These are phyloP conservation scores for Quadroppia sp. DNA, from an alignment of 2,888 invertebrate species.

Conservation along the genomic window DNA sequence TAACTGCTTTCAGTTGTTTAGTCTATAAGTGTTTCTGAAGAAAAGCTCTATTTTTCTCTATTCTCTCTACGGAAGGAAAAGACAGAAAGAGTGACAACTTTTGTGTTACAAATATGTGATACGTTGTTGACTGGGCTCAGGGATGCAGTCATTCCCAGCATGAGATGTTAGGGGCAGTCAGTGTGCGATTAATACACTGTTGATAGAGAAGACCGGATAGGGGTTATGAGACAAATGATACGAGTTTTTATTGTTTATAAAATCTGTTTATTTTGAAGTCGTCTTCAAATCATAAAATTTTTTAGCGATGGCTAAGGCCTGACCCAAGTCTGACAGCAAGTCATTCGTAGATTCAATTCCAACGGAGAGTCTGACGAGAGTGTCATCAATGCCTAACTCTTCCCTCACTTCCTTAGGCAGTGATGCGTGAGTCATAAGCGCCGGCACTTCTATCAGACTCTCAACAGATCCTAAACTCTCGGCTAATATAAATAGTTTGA, in stretches of 20 bases:
- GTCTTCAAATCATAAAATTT: slow-evolving; percentile 17
- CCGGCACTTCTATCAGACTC: slow-evolving; percentile 89
- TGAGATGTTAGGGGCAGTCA: slow-evolving; percentile 19
- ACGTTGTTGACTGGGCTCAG: neutral
- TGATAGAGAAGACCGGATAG: slow-evolving; percentile 39
- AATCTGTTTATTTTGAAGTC: slow-evolving; percentile 19
- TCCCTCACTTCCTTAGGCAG: slow-evolving; percentile 70
- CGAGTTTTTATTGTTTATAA: slow-evolving; percentile 23
- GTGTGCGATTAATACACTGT: slow-evolving; percentile 6
- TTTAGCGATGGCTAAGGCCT: slow-evolving; percentile 61
- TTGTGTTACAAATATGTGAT: neutral
- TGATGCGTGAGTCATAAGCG: slow-evolving; percentile 91
- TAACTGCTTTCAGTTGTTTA: slow-evolving; percentile 28
- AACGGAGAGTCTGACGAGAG: slow-evolving; percentile 78
- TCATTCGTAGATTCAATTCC: slow-evolving; percentile 84
- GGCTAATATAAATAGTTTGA: slow-evolving; percentile 70
- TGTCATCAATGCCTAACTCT: slow-evolving; percentile 73
- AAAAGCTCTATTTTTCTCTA: neutral
- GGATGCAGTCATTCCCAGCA: slow-evolving; percentile 5
- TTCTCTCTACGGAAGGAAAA: neutral
- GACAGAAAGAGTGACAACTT: slow-evolving; percentile 29
- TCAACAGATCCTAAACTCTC: slow-evolving; percentile 95
- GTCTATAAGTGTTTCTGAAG: slow-evolving; percentile 27
- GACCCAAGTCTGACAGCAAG: slow-evolving; percentile 73
- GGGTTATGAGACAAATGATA: slow-evolving; percentile 25